phyloP scores from a whole-genome alignment of 92 coral and sea anemone genomes.

The Phymanthus crucifer region DNA sequence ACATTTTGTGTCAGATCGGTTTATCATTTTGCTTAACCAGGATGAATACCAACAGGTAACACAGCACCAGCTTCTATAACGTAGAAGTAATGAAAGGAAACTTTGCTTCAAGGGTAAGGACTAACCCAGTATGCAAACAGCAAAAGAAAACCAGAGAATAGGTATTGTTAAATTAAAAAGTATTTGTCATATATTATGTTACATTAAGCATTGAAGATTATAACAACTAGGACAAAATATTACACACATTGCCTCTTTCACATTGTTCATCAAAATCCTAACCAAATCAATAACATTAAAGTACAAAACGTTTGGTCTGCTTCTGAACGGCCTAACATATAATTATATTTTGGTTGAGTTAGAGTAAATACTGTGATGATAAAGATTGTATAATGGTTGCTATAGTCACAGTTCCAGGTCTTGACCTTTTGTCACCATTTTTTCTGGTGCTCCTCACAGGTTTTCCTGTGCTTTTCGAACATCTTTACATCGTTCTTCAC shows the following conservation, averaged over 20 bases:
- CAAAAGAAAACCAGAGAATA: not conserved
- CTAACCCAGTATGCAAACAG: too few relatives aligned
- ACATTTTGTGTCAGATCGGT: too few relatives aligned
- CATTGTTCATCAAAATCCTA: not conserved
- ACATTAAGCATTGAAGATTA: not conserved
- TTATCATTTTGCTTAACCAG: too few relatives aligned
- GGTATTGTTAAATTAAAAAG: not conserved
- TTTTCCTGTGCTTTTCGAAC: not conserved
- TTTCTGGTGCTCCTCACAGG: not conserved
- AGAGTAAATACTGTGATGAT: not conserved
- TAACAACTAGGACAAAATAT: not conserved
- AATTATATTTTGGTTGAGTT: not conserved
- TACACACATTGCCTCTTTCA: not conserved
- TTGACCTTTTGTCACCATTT: not conserved
- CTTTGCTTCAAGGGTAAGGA: too few relatives aligned
- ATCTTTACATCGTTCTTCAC: not conserved
- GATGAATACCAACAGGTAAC: too few relatives aligned
- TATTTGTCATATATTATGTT: not conserved
- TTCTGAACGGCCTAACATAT: too few relatives aligned
- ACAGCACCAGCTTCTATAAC: too few relatives aligned
- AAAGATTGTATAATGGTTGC: not conserved
- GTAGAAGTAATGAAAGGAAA: too few relatives aligned
- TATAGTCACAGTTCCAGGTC: not conserved
- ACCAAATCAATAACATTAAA: not conserved
- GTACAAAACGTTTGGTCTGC: not conserved